Base-by-base conservation (phyloP, 1,140 invertebrate genomes). In the Trachelipus rathkii region DNA sequence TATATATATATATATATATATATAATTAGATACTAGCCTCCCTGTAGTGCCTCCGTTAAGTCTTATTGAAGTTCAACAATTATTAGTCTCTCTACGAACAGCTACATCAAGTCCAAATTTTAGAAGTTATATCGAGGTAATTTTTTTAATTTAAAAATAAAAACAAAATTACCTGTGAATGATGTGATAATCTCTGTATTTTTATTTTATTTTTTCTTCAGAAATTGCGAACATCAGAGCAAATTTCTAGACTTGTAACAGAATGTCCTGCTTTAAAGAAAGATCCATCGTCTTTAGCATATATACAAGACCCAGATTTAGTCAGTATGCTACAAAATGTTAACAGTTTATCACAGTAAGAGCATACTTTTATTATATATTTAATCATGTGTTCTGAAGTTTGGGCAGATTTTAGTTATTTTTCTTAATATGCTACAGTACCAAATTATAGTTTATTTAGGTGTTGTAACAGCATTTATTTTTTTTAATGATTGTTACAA, bases 1-100 rank as follows among this genome's bases (percentile, higher is more conserved):
- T 13, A 60, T 60, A 15, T 60, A 19, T 15, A 60, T 60, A 19
- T 60, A 19, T 60, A 60, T 60, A 15, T 60, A 60, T 60, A 15
- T 60, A 13, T 60, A 15, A 13, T 60, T 8, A 60, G 50, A 60
- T 15, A 60, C 19, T 4, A 60, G 19, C 19, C 50, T 19, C 11
- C 50, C 50, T 19, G 19, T 19, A 13, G 11, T 19, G 11, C 11
- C 19, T 60, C 50, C 50, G 4, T 60, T 60, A 60, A 60, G 50
- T 60, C 50, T 60, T 13, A 60, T 60, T 60, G 50, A 60, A 60
- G 50, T 60, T 60, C 50, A 60, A 8, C 50, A 60, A 19, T 60
- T 60, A 19, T 19, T 60, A 15, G 50, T 60, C 19, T 60, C 50
- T 15, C 50, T 60, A 60, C 50, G 50, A 19, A 60, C 50, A 60